phyloP scores from a whole-genome alignment of 2,888 invertebrate genomes.

The Amphimallon solstitiale region DNA sequence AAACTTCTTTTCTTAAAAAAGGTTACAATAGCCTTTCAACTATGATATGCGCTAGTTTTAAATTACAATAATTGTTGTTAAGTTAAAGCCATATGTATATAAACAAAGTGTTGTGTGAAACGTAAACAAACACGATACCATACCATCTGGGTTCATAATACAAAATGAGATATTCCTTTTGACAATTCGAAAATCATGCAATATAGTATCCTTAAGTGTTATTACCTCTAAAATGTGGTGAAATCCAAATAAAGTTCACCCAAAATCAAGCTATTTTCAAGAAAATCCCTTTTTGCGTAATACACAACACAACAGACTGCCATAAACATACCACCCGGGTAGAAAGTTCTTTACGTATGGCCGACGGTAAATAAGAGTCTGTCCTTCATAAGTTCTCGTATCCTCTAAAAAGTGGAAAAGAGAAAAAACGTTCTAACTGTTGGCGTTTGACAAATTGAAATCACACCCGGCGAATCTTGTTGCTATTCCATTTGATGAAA shows the following conservation, averaged over 20 bases:
- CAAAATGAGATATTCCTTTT: constrained; percentile 2
- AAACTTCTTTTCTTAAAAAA: background rate
- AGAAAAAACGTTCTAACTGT: constrained; percentile 1
- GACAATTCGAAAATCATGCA: constrained; percentile 4
- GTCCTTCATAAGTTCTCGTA: background rate
- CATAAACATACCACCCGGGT: constrained; percentile 53
- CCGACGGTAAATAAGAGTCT: constrained; percentile 35
- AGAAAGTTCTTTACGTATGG: constrained; percentile 44
- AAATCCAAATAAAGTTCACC: background rate
- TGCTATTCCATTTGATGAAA: constrained; percentile 16
- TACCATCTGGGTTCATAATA: constrained; percentile 32
- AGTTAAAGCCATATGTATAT: background rate
- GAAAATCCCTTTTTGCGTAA: constrained; percentile 57
- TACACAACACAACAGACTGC: constrained; percentile 54
- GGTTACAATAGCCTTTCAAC: background rate
- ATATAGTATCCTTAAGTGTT: background rate
- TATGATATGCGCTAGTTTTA: background rate
- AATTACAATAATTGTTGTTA: background rate
- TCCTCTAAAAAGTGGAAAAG: background rate
- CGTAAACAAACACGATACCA: constrained; percentile 38
- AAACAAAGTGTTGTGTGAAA: constrained; percentile 27
- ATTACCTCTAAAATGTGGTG: constrained; percentile 23
- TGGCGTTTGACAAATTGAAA: constrained; percentile 20
- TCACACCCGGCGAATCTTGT: constrained; percentile 37
- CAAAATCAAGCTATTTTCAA: constrained; percentile 43